A percentile compares a stretch with the other conserved stretches of the same genome.
Conservation (phyloP, 2,113 vertebrate genomes). For the Grallaria varia region DNA sequence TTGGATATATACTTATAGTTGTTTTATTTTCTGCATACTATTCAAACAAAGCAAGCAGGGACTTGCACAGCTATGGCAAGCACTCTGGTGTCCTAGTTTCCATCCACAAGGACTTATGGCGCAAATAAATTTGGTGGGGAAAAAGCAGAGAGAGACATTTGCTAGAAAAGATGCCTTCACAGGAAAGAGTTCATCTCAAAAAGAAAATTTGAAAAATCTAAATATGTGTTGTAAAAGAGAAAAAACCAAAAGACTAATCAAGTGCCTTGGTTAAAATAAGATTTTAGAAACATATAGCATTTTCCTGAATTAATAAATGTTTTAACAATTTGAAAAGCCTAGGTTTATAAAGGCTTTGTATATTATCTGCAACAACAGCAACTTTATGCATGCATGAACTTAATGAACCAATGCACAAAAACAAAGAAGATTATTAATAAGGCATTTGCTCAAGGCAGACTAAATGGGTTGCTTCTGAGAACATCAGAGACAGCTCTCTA, state of each 20-base stretch:
- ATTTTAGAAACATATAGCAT: background rate
- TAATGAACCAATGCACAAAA: conserved; percentile 49
- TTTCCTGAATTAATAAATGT: conserved; percentile 4
- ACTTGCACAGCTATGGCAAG: background rate
- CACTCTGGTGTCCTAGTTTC: background rate
- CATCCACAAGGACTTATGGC: background rate
- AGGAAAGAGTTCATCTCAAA: background rate
- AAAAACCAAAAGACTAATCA: background rate
- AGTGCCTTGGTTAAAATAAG: background rate
- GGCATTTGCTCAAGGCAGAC: conserved; percentile 23
- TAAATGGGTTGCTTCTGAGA: conserved; percentile 23
- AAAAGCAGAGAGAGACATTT: background rate
- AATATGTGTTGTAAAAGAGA: background rate
- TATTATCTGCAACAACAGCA: conserved; percentile 39
- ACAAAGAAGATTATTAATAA: conserved; percentile 48
- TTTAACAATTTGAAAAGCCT: conserved; percentile 1
- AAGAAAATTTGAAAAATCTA: background rate
- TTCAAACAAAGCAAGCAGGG: background rate
- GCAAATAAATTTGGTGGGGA: background rate
- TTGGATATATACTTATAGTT: background rate
- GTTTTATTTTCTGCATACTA: background rate
- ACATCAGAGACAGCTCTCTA: background rate
- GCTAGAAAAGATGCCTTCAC: background rate
- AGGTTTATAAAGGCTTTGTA: background rate
- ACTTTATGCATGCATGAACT: conserved; percentile 41